Base-by-base conservation (phyloP, 1,140 invertebrate species). In the Spodoptera litura region DNA sequence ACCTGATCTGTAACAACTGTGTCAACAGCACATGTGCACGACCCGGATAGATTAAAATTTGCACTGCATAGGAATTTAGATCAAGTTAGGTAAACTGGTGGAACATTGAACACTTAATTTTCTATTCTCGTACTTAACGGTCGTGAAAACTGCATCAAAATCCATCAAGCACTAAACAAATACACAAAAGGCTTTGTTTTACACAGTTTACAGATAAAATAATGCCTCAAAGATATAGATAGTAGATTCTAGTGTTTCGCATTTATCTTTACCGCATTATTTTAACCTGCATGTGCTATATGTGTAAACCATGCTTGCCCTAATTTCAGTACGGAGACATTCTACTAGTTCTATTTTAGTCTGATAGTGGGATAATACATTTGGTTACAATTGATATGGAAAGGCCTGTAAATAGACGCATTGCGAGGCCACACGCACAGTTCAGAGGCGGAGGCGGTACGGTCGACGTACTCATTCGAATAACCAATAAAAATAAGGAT, bases 401-500 rank as follows among this genome's bases (percentile, higher is more conserved):
- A 80, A 85, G 75, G 74, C 80, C 85, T 85, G 82, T 80, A 93
- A 90, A 91, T 91, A 92, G 87, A 90, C 87, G 84, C 80, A 84
- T 38, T 64, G 86, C 87, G 90, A 93, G 91, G 91, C 91, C 91
- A 91, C 91, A 92, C 91, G 89, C 91, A 92, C 87, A 88, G 88
- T 87, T 90, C 83, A 81, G 70, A 64, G 85, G 89, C 85, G 89
- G 86, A 88, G 87, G 87, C 84, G 87, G 86, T 75, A 84, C 91
- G 91, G 91, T 94, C 92, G 91, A 84, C 90, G 92, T 87, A 93
- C 91, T 92, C 91, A 82, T 85, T 88, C 82, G 84, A 77, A 88
- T 81, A 85, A 87, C 85, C 88, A 93, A 91, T 94, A 94, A 92
- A 94, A 94, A 94, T 93, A 93, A 93, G 92, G 92, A 94, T 94